A percentile compares a stretch with the other conserved stretches of the same genome.
Conservation (phyloP, 2,797 vertebrate genomes). For the Lophotriccus pileatus region DNA sequence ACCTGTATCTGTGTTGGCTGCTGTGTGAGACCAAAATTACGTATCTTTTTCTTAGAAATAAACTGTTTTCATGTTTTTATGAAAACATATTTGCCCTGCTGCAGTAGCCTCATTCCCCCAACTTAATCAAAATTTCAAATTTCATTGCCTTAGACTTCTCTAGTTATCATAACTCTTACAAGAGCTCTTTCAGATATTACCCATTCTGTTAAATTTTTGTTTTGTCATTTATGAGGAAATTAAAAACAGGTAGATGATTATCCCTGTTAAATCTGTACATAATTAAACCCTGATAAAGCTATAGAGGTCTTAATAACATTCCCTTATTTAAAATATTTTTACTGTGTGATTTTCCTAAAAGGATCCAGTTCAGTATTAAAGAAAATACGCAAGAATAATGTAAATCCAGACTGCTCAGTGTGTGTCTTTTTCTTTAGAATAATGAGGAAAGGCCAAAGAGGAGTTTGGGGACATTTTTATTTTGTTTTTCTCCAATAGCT, state of each 20-base stretch:
- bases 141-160: not conserved
- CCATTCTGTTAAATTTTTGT: not conserved
- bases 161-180: not conserved
- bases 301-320: not conserved
- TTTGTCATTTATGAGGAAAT: not conserved
- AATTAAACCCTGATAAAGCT: not conserved
- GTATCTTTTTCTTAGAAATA: not conserved
- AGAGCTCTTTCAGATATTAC: not conserved
- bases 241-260: not conserved
- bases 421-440: not conserved
- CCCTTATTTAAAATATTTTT: not conserved
- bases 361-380: not conserved
- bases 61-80: not conserved
- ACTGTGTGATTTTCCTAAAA: not conserved
- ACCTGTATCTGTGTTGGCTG: not conserved
- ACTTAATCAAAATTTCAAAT: not conserved
- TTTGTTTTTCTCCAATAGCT: not conserved
- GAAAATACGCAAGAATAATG: not conserved
- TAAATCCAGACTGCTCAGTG: not conserved
- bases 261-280: not conserved
- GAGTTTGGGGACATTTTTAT: not conserved
- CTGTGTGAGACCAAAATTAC: not conserved
- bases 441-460: not conserved
- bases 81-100: not conserved
- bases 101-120: not conserved